Evolutionary conservation across 1,140 invertebrate genomes (phyloP), one percentile per base, ranked within the genome.

Genomic region (Zaprionus kolodkinae): DNA sequence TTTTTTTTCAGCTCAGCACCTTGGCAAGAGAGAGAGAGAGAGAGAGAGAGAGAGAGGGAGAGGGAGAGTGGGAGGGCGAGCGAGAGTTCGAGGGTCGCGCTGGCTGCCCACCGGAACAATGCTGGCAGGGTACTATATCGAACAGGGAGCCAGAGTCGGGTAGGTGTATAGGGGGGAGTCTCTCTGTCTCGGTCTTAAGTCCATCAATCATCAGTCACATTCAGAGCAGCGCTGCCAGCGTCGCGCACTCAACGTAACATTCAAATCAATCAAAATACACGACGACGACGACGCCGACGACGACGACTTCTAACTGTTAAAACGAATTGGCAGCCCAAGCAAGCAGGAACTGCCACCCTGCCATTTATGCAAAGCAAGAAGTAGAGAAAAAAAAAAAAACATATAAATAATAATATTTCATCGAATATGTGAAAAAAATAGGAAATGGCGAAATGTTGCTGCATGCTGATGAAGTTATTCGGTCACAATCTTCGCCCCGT

Each of bases 121-220:
- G 25, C 9, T 6, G 52, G 54, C 15, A 60, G 55, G 45, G 60
- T 64, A 40, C 27, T 56, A 36, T 40, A 21, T 30, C 21, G 21
- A n/a, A 3, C 5, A 48, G 65, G 45, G 57, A 15, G 59, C 15
- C 25, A 57, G 54, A 17, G 43, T 21, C 17, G 21, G 11, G 15
- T 2, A 9, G 15, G 33, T 36, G n/a, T 52, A 6, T n/a, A 9
- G 36, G 13, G 36, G 35, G 43, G 15, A 52, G 68, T 43, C 56
- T 55, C 63, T 72, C 38, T 83, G 80, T 74, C 70, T 82, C 55
- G 61, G 68, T 62, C 69, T 72, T 64, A 81, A 91, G 87, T 83
- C 86, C 79, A 90, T 90, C 86, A 90, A 90, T 90, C 86, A 90
- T 90, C 86, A 91, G 86, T 90, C 86, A 90, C 81, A 90, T 72